phyloP scores from a whole-genome alignment of 2,888 invertebrate species.

The Phrixothrix hirtus region DNA sequence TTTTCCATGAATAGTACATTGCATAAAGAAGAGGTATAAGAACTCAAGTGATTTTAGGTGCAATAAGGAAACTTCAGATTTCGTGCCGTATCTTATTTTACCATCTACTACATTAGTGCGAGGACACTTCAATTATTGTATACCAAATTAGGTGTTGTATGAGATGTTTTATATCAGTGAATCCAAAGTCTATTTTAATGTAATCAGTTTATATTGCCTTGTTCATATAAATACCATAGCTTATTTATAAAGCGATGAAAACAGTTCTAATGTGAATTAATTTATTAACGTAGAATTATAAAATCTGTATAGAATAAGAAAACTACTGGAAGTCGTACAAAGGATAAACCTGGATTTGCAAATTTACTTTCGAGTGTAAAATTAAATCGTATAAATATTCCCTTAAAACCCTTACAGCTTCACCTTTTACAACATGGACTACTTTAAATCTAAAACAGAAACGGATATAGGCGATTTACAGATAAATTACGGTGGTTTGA shows the following conservation, averaged over 20 bases:
- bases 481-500: constrained; percentile 30
- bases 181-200: too few species aligned
- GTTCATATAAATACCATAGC: not conserved
- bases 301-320: constrained; percentile 21
- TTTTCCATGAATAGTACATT: too few species aligned
- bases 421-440: not conserved
- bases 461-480: constrained; percentile 18
- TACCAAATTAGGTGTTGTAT: constrained; percentile 39
- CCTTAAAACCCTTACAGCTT: constrained; percentile 4
- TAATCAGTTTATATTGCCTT: not conserved
- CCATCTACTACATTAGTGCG: constrained; percentile 47
- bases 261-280: constrained; percentile 4
- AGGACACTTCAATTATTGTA: constrained; percentile 46
- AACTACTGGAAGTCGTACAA: constrained; percentile 38
- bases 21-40: too few species aligned
- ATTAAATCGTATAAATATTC: constrained; percentile 9
- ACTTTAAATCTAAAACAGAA: constrained; percentile 6
- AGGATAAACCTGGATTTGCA: constrained; percentile 31
- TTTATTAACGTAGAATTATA: constrained; percentile 12
- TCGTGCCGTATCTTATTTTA: constrained; percentile 47
- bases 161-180: constrained; percentile 13
- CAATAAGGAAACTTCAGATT: too few species aligned
- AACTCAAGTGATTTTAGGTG: too few species aligned
- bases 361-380: constrained; percentile 36
- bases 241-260: not conserved